Percentiles rank a stretch among this genome's conserved stretches.
phyloP scores from a whole-genome alignment of 2,113 vertebrate genomes.

The Cyprinus carpio region DNA sequence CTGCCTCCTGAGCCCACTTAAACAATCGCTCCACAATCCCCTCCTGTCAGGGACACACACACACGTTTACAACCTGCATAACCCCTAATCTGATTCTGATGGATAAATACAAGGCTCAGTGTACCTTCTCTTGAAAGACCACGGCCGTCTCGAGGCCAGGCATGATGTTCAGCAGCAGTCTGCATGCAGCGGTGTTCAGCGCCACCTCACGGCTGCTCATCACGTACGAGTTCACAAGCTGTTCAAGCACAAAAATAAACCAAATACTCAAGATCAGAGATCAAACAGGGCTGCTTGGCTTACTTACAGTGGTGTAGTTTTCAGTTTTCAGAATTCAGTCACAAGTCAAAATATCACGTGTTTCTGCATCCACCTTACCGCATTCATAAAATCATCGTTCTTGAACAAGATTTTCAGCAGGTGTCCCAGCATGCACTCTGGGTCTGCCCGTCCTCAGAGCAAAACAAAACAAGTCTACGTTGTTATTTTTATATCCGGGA shows the following conservation, averaged over 20 bases:
- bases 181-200: conserved; percentile 90
- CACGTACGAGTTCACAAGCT: conserved; percentile 97
- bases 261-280: neutral
- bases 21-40: conserved; percentile 97
- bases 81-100: too few relatives aligned
- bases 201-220: conserved; percentile 96
- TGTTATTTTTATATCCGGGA: neutral
- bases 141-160: conserved; percentile 96
- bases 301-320: neutral
- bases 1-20: conserved; percentile 95
- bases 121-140: conserved; percentile 96
- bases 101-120: conserved; percentile 62
- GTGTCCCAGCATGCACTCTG: conserved; percentile 95
- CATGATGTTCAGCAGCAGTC: conserved; percentile 97
- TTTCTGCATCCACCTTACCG: conserved; percentile 74
- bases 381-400: conserved; percentile 99
- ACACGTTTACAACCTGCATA: neutral
- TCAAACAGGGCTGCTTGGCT: neutral
- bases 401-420: conserved; percentile 97
- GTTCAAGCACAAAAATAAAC: neutral
- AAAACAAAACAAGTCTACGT: neutral
- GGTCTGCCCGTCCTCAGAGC: conserved; percentile 88
- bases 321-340: too few relatives aligned
- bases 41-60: conserved; percentile 77
- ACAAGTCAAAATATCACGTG: too few relatives aligned